phyloP scores from a whole-genome alignment of 2,797 vertebrate species.

The Gila robusta region DNA sequence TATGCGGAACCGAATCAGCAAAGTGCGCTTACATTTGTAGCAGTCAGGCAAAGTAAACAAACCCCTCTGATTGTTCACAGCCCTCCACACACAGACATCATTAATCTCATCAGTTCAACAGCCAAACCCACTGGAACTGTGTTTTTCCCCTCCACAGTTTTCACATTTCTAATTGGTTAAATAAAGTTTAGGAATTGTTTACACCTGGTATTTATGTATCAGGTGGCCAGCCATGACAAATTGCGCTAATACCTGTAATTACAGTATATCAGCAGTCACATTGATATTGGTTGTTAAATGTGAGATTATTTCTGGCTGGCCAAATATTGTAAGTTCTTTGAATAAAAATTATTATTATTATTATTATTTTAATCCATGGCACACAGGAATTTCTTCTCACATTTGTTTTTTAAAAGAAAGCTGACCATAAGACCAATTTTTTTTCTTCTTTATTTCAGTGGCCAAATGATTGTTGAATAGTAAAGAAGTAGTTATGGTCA shows the following conservation, averaged over 20 bases:
- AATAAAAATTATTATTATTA: not conserved
- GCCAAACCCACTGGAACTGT: not conserved
- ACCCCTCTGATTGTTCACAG: constrained; percentile 41
- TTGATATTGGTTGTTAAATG: not conserved
- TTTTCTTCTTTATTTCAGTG: not conserved
- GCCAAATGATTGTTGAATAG: not conserved
- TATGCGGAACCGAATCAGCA: constrained; percentile 45
- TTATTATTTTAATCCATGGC: not conserved
- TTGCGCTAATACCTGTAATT: not conserved
- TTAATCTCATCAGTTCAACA: constrained; percentile 64
- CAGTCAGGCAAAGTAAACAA: constrained; percentile 63
- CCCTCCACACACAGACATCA: constrained; percentile 56
- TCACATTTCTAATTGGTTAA: not conserved
- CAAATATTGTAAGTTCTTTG: not conserved
- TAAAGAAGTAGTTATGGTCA: not conserved
- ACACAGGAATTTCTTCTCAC: not conserved
- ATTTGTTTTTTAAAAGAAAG: not conserved
- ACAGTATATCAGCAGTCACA: not conserved
- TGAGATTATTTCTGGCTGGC: not conserved
- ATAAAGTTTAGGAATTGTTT: constrained; percentile 13
- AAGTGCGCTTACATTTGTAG: constrained; percentile 34
- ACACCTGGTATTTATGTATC: constrained; percentile 38
- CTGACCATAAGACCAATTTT: not conserved
- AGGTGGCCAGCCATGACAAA: not conserved
- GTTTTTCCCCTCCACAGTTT: not conserved